Evolutionary conservation across 2,797 vertebrate species (phyloP).

Genomic region (Falco naumanni): DNA sequence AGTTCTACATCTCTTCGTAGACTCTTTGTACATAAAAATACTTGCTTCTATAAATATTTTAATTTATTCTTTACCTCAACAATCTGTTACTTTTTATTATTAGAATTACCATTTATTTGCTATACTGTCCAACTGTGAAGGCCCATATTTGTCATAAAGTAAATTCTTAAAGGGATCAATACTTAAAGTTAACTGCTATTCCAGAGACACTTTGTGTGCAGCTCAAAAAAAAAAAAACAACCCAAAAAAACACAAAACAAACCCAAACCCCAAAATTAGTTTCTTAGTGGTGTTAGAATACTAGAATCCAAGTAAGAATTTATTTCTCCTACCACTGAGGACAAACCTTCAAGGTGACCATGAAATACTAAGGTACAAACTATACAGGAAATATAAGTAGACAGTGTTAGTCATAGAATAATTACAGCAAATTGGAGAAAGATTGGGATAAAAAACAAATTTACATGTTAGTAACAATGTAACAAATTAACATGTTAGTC

Average conservation of each 20-base stretch:
- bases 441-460: neutral
- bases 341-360: neutral
- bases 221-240: neutral
- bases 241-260: neutral
- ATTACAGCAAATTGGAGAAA: neutral
- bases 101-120: neutral
- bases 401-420: neutral
- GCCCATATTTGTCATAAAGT: neutral
- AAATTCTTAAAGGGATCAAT: neutral
- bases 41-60: neutral
- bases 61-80: neutral
- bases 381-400: neutral
- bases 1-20: neutral
- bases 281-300: neutral
- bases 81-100: neutral
- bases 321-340: neutral
- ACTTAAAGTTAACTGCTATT: neutral
- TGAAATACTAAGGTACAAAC: neutral
- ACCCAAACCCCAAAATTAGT: neutral
- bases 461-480: neutral
- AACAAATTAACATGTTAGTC: neutral
- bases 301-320: neutral
- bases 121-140: neutral
- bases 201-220: neutral
- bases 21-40: neutral